Evolutionary conservation across 2,888 invertebrate species (phyloP), one percentile per base, ranked within the genome.

Genomic region (Agriopis aurantiaria): DNA sequence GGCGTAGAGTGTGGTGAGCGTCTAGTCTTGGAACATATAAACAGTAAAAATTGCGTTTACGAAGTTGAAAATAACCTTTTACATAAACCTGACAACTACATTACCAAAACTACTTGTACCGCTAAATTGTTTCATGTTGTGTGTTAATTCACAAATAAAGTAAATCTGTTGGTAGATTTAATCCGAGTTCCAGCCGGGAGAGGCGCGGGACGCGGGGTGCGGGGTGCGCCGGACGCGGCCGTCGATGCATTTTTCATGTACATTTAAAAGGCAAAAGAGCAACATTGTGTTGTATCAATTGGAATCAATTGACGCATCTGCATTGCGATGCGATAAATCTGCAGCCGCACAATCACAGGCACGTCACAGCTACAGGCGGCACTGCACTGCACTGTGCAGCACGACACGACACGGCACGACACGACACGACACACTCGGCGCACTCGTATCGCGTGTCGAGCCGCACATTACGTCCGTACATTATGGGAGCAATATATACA

Each of bases 271-370:
- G 73, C 73, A 76, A 76, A 75, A 75, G 69, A 74, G 74, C 72
- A 64, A 49, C 69, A 53, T 45, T 65, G 71, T 70, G 71, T 65
- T 67, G 74, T 80, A 82, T 80, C 79, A 79, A 79, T 80, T 71
- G 78, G 77, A 81, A 83, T 84, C 85, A 84, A 83, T 83, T 77
- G 80, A 73, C 70, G 74, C 78, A 78, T 80, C 82, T 80, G 85
- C 84, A 85, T 77, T 85, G 85, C 85, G 85, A 80, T 77, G 79
- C 78, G 71, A 83, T 85, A 83, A 82, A 83, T 84, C 82, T 78
- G 76, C 68, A 67, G 72, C 69, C 68, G 64, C 71, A 56, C 57
- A 68, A 67, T 75, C 69, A 72, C 52, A 43, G 53, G 41, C 58
- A 8, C 53, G 43, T 53, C 12, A 45, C 53, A 7, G 46, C 8